Base-by-base conservation (phyloP, 2,888 invertebrate species). In the Hypercompe scribonia region DNA sequence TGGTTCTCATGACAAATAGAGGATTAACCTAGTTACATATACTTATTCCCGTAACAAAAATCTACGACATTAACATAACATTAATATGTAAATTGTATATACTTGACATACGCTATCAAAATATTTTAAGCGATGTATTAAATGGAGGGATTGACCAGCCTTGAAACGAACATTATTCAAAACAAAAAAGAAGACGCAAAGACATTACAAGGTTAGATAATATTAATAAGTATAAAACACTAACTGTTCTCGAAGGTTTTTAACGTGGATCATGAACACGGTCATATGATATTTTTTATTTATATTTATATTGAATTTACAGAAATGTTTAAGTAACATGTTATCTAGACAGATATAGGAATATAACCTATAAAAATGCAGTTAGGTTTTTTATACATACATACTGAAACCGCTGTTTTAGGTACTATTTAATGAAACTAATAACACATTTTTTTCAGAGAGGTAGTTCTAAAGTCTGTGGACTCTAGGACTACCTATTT, bases 161-260 rank as follows among this genome's bases (percentile, higher is more conserved):
- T 74, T 78, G 76, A 76, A 78, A 73, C 50, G 64, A 50, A 67
- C 66, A 64, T 74, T 77, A 77, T 75, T 28, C 50, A 74, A 65
- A 71, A 50, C 50, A 34, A 64, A 58, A 72, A 70, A 66, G 66
- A 64, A 36, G 33, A n/a, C 46, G 67, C 63, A 77, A 69, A 67
- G 72, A 64, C 68, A 68, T 73, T n/a, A 31, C 74, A 79, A 79
- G 76, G 79, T 75, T 70, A 75, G 68, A 78, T 78, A 74, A 69
- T 36, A 28, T 54, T 63, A 50, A n/a, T 69, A 70, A 63, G 65
- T 66, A 24, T 71, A 50, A 67, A 39, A 42, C 36, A 11, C 21
- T 28, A 69, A 39, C 36, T 65, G 64, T 68, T 61, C 63, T 65
- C 58, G 69, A 50, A 66, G 61, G 61, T 65, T 46, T 54, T 31